phyloP scores from a whole-genome alignment of 2,888 invertebrate species.

The Philopedon plagiatum region DNA sequence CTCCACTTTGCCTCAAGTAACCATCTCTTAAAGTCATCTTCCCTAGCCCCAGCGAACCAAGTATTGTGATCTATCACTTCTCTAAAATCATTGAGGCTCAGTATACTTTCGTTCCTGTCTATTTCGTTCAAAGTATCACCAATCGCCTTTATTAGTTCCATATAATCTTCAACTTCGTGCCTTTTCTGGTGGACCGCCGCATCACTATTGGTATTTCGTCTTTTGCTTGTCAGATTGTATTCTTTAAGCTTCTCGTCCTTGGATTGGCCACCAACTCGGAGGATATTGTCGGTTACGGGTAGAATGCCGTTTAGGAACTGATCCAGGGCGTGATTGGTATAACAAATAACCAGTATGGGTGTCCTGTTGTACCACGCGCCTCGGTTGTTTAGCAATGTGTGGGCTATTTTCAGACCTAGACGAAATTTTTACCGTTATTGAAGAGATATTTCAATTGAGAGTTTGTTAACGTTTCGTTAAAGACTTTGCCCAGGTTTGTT shows the following conservation, averaged over 20 bases:
- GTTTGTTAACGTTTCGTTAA: too few relatives aligned
- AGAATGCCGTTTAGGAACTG: conserved; percentile 84
- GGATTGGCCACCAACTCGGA: conserved; percentile 81
- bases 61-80: conserved; percentile 59
- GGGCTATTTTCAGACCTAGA: conserved; percentile 46
- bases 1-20: conserved; percentile 47
- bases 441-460: too few relatives aligned
- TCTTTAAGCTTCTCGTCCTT: conserved; percentile 72
- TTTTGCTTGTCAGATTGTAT: conserved; percentile 65
- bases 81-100: conserved; percentile 56
- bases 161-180: conserved; percentile 36
- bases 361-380: conserved; percentile 65
- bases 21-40: conserved; percentile 56
- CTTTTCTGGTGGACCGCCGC: conserved; percentile 40
- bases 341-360: conserved; percentile 85
- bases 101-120: conserved; percentile 64
- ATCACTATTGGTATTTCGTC: background rate
- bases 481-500: too few relatives aligned
- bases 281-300: conserved; percentile 72
- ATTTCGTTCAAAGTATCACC: conserved; percentile 53
- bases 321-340: conserved; percentile 90
- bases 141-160: conserved; percentile 15
- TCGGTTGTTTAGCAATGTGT: conserved; percentile 37
- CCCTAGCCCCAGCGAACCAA: conserved; percentile 63
- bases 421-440: too few relatives aligned